Evolutionary conservation across 1,140 invertebrate genomes (phyloP).

Genomic region (Plutomurus gul): DNA sequence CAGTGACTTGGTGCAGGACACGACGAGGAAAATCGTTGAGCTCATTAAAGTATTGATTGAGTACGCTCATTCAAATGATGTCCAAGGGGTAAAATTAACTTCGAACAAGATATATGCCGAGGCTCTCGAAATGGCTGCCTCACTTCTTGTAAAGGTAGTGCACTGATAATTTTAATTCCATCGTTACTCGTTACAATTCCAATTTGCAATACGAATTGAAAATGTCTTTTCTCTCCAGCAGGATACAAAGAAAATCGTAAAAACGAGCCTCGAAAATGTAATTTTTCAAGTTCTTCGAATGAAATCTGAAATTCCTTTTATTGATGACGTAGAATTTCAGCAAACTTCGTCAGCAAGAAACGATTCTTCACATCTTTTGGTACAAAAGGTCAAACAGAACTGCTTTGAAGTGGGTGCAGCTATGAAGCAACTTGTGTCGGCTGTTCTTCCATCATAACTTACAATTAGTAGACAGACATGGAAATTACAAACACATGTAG

Average conservation of each 20-base stretch:
- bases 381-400: constrained; percentile 49
- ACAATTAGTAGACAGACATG: neutral
- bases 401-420: constrained; percentile 53
- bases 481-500: neutral
- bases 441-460: neutral
- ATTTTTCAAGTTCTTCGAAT: constrained; percentile 52
- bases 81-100: constrained; percentile 41
- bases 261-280: constrained; percentile 43
- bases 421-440: constrained; percentile 48
- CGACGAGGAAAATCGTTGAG: constrained; percentile 50
- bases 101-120: constrained; percentile 45
- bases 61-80: constrained; percentile 44
- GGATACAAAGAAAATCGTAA: neutral
- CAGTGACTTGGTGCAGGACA: constrained; percentile 44
- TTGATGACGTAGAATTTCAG: neutral
- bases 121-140: constrained; percentile 46
- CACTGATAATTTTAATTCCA: neutral
- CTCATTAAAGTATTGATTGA: constrained; percentile 52
- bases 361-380: neutral
- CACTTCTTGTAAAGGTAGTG: constrained; percentile 38
- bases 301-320: constrained; percentile 46
- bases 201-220: neutral
- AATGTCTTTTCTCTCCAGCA: neutral
- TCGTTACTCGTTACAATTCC: neutral
- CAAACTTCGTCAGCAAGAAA: neutral